phyloP scores from a whole-genome alignment of 2,113 vertebrate genomes.

The Rhabdornis inornatus region DNA sequence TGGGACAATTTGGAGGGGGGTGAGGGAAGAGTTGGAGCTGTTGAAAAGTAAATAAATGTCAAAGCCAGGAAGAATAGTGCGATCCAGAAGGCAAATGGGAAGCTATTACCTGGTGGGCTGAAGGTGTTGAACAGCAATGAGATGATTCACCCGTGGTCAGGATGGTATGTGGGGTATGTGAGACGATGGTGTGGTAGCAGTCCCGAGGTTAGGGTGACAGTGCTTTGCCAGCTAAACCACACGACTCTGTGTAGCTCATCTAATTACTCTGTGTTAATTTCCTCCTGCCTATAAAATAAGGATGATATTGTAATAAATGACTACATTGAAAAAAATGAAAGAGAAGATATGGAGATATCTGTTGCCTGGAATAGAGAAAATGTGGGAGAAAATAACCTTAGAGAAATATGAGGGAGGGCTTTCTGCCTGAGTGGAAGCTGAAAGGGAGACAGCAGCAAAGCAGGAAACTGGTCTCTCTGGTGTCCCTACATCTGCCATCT shows the following conservation, averaged over 20 bases:
- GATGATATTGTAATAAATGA: not conserved
- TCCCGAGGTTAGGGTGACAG: not conserved
- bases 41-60: not conserved
- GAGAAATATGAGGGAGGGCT: not conserved
- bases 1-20: rapidly evolving
- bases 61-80: not conserved
- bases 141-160: rapidly evolving
- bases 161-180: rapidly evolving
- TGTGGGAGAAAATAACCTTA: not conserved
- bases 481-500: not conserved
- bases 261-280: not conserved
- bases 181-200: not conserved
- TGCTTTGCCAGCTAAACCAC: not conserved
- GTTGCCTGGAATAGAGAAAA: not conserved
- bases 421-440: not conserved
- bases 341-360: not conserved
- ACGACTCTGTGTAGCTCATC: not conserved
- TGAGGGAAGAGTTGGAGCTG: not conserved
- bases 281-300: not conserved
- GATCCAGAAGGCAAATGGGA: not conserved
- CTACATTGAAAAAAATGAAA: not conserved
- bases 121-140: not conserved
- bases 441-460: not conserved
- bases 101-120: rapidly evolving
- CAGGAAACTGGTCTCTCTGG: rapidly evolving